Evolutionary conservation across 2,888 invertebrate genomes (phyloP).

Genomic region (Alloplasta piceator): DNA sequence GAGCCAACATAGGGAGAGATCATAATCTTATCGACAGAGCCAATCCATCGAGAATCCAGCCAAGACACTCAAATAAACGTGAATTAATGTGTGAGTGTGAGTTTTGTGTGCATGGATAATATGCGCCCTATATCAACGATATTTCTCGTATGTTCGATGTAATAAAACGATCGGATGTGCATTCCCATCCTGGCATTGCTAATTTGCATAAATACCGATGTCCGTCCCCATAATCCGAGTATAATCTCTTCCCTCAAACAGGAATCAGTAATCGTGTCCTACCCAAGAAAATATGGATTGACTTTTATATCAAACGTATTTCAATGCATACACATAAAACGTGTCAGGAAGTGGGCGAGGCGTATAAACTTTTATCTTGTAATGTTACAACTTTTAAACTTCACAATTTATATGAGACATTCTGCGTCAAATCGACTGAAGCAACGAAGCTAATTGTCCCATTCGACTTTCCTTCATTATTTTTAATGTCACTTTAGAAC

Average conservation of each 20-base stretch:
- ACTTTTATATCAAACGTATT: conserved; percentile 11
- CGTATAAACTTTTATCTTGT: conserved; percentile 8
- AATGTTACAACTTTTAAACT: not conserved
- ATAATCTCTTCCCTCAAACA: conserved; percentile 24
- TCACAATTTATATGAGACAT: not conserved
- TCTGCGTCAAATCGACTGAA: too few species aligned
- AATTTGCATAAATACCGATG: conserved; percentile 57
- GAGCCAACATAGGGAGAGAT: not conserved
- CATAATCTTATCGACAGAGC: conserved; percentile 1
- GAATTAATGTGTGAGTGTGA: not conserved
- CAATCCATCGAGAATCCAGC: not conserved
- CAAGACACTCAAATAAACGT: not conserved
- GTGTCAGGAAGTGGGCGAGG: conserved; percentile 10
- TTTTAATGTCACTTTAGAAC: too few species aligned
- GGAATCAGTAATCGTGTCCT: conserved; percentile 27
- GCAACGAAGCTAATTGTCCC: too few species aligned
- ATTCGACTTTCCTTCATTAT: too few species aligned
- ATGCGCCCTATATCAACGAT: not conserved
- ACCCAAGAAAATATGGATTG: conserved; percentile 15
- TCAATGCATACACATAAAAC: conserved; percentile 1
- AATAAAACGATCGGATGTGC: conserved; percentile 19
- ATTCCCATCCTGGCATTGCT: conserved; percentile 30
- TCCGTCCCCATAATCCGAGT: conserved; percentile 52
- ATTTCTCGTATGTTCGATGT: not conserved
- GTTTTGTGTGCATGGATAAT: not conserved